Conservation (phyloP, 2,888 invertebrate species). For the Agapetus fuscipes region DNA sequence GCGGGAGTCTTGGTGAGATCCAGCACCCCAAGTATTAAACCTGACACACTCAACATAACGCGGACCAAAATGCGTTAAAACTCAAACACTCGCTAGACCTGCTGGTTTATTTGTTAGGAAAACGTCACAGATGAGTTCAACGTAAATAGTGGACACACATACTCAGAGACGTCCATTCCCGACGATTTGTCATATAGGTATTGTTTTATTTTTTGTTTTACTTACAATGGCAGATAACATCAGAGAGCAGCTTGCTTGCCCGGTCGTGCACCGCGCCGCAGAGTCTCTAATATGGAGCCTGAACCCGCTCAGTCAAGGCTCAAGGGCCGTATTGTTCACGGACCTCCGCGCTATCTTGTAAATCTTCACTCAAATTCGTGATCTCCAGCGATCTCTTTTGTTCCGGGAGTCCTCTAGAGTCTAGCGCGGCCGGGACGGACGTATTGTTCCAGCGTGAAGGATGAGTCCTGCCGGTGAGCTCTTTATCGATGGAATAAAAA, state of each 20-base stretch:
- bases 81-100: too few relatives aligned
- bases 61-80: too few relatives aligned
- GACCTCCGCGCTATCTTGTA: slow-evolving; percentile 19
- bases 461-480: too few relatives aligned
- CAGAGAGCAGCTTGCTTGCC: slow-evolving; percentile 14
- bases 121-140: too few relatives aligned
- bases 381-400: slow-evolving; percentile 21
- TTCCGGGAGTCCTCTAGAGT: slow-evolving; percentile 15
- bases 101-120: too few relatives aligned
- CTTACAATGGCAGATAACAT: slow-evolving; percentile 21
- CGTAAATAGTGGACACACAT: slow-evolving; percentile 5
- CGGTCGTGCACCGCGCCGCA: slow-evolving; percentile 16
- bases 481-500: too few relatives aligned
- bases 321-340: slow-evolving; percentile 15
- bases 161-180: slow-evolving; percentile 12
- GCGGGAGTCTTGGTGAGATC: too few relatives aligned
- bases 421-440: slow-evolving; percentile 7
- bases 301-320: slow-evolving; percentile 17
- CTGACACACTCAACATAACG: too few relatives aligned
- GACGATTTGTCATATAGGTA: slow-evolving; percentile 20
- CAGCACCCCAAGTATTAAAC: too few relatives aligned
- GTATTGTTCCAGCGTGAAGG: too few relatives aligned
- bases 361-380: slow-evolving; percentile 22
- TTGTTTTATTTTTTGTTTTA: slow-evolving; percentile 18
- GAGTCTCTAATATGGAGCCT: neutral